Base-by-base conservation (phyloP, 2,888 invertebrate genomes). In the Rhamnusium bicolor region DNA sequence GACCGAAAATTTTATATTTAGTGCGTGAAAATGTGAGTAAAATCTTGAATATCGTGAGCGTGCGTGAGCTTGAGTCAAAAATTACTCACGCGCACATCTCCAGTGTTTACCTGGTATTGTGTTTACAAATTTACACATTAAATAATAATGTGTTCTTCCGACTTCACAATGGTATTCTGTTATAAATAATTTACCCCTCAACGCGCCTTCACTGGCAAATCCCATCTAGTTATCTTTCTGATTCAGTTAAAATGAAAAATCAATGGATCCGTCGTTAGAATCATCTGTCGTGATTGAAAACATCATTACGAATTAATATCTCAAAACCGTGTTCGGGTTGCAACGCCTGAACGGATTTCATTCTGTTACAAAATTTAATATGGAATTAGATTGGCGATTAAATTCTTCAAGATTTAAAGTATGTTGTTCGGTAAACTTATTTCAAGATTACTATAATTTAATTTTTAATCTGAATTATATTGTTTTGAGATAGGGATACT, bases 261-360 rank as follows among this genome's bases (percentile, higher is more conserved):
- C 58, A 16, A 60, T 60, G 58, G 32, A 18, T 40, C 58, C 58
- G 58, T 60, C 58, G 40, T 60, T 60, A 60, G 58, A 29, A 29
- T 60, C 58, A 60, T 60, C 58, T 60, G 58, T 40, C 14, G 58
- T 40, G 58, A 60, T 60, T 60, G 58, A 60, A 60, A 60, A 60
- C 32, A 60, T 60, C 58, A 29, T 60, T 60, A 56, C 27, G 56
- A 56, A 56, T 56, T 56, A 56, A 56, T 56, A 56, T 40, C 47
- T 61, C 61, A 19, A 40, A 40, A 16, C 46, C 61, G 40, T 21
- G 19, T 61, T 61, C 61, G 21, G 19, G 24, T 21, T 21, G 46
- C 47, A 61, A 24, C 40, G 46, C 46, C 21, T 12, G 18, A 12
- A 16, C 32, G 18, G 46, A 61, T 46, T 61, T 40, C 46, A 19